Base-by-base conservation (phyloP, 1,140 invertebrate genomes). In the Drosophila nigromelanica region DNA sequence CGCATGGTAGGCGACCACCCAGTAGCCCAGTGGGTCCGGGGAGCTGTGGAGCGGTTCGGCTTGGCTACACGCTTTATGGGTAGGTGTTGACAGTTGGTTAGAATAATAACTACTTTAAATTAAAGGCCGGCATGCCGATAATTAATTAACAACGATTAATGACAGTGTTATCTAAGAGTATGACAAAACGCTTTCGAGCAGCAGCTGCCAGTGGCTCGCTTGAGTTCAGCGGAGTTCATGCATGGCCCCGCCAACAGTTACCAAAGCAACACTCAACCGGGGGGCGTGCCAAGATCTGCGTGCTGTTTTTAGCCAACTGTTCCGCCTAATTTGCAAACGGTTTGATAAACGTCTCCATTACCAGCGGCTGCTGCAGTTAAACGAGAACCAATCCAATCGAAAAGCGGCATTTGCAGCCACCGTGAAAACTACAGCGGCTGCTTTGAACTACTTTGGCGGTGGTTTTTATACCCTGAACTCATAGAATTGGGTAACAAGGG, bases 101-200 rank as follows among this genome's bases (percentile, higher is more conserved):
- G 81, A 78, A 87, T 86, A 86, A 87, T 82, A 78, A 87, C 82
- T 76, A 86, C 83, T 87, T 89, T 78, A 76, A 87, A 86, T 73
- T 82, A 69, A 56, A 78, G 75, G 74, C 74, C 70, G 58, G 37
- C 67, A 76, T 67, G 76, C 60, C 67, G 67, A 76, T 89, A 87
- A 87, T 87, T 89, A 87, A 87, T 89, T 89, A 66, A 83, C 42
- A 76, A 76, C 82, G 73, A 87, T 87, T 89, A 87, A 87, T 79
- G 76, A 82, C 79, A 77, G 68, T 79, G 72, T 83, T 89, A 82
- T 76, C 79, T 83, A 76, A 82, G 69, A 76, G 72, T 68, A 63
- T 64, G 83, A 87, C 83, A 87, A 79, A 71, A 73, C 63, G 62
- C 78, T 61, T 42, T 48, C 45, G 47, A 24, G 11, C 48, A 52